phyloP scores from a whole-genome alignment of 35 echinoderm and acorn worm genomes.

The Ptychodera flava region DNA sequence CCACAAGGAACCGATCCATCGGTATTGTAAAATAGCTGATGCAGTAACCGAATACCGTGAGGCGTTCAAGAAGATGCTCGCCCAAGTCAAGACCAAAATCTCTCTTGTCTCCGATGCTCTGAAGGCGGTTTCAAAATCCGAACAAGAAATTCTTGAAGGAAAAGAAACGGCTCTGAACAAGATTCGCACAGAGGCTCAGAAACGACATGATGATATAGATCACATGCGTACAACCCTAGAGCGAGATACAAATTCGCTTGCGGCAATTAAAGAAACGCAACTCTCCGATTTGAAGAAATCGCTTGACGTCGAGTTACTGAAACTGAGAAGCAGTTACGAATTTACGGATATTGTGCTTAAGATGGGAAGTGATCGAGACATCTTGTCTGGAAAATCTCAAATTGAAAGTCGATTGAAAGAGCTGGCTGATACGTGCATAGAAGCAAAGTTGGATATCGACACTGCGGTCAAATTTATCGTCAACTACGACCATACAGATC shows the following conservation, averaged over 20 bases:
- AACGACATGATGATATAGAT: background rate
- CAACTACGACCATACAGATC: background rate
- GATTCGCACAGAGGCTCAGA: background rate
- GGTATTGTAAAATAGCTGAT: background rate
- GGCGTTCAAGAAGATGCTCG: background rate
- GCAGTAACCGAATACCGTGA: background rate
- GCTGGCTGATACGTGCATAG: background rate
- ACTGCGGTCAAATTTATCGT: background rate
- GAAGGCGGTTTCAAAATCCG: background rate
- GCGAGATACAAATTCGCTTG: background rate
- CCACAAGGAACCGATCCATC: conserved; percentile 27
- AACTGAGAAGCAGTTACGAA: background rate
- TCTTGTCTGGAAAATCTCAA: background rate
- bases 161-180: background rate
- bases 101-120: background rate
- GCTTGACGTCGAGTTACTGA: background rate
- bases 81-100: background rate
- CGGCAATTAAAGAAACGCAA: background rate
- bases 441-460: background rate
- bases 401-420: background rate
- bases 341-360: background rate
- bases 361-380: background rate
- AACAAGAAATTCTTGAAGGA: background rate
- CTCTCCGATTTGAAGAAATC: background rate
- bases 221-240: background rate